These are phyloP conservation scores for Tetraneura akinire DNA, from an alignment of 1,140 invertebrate genomes.

Conservation along the genomic window DNA sequence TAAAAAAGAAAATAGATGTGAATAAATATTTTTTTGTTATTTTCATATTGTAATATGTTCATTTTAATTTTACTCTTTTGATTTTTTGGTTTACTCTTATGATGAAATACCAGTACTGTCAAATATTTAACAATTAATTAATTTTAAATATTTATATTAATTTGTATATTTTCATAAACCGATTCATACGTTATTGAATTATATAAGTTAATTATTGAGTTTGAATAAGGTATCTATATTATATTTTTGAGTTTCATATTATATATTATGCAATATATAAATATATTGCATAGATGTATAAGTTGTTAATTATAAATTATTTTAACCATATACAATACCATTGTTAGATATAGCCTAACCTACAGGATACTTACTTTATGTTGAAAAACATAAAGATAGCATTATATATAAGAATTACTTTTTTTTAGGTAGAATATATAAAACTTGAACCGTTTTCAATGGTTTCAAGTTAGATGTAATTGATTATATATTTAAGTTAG, in stretches of 20 bases:
- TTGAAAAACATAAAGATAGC: not conserved
- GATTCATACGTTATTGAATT: not conserved
- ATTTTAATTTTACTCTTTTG: no score
- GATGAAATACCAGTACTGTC: no score
- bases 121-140: not conserved
- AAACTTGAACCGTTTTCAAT: slow-evolving; percentile 23
- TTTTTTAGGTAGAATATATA: slow-evolving; percentile 38
- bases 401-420: slow-evolving; percentile 3
- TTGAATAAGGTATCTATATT: not conserved
- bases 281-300: no score
- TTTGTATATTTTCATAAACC: not conserved
- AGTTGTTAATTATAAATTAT: not conserved
- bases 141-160: not conserved
- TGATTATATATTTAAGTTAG: no score
- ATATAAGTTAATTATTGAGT: not conserved
- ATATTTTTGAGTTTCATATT: not conserved
- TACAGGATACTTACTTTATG: not conserved
- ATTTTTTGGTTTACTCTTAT: no score
- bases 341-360: slow-evolving; percentile 17
- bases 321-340: not conserved
- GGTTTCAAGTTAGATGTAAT: slow-evolving; percentile 10
- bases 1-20: no score
- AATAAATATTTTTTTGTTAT: no score
- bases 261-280: no score
- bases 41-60: no score